Evolutionary conservation across 2,888 invertebrate species (phyloP).

Genomic region (Suillia variegata): DNA sequence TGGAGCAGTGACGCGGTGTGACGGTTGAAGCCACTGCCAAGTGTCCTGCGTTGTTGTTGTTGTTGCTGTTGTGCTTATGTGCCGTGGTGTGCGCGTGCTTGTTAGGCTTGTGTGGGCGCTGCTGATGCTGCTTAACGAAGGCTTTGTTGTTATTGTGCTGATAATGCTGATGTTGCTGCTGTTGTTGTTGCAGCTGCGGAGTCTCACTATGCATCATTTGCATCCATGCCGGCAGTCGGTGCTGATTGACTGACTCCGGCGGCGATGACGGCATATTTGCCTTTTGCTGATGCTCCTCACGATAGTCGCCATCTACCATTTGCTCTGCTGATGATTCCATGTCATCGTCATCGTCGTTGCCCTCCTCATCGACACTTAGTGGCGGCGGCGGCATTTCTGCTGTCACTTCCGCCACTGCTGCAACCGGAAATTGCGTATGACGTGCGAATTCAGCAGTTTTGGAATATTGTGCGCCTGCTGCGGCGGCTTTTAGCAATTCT

Average conservation of each 20-base stretch:
- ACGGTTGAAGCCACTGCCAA: neutral
- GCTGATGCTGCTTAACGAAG: conserved; percentile 10
- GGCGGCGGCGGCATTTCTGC: too few relatives aligned
- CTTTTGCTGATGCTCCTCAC: conserved; percentile 13
- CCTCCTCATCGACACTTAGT: conserved; percentile 32
- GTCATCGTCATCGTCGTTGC: conserved; percentile 16
- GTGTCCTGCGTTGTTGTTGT: too few relatives aligned
- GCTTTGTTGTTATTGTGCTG: conserved; percentile 1
- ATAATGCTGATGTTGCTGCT: conserved; percentile 4
- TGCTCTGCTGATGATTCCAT: too few relatives aligned
- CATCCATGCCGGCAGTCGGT: conserved; percentile 39
- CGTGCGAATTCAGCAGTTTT: conserved; percentile 37
- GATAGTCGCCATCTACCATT: conserved; percentile 19
- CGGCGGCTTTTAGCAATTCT: conserved; percentile 40
- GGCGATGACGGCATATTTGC: too few relatives aligned
- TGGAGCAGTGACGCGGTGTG: conserved; percentile 41
- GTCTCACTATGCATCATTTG: conserved; percentile 34
- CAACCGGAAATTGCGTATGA: conserved; percentile 37
- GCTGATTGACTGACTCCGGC: too few relatives aligned
- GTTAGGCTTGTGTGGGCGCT: conserved; percentile 9
- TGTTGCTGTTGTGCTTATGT: too few relatives aligned
- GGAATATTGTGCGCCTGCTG: conserved; percentile 26
- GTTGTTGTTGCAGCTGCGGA: conserved; percentile 5
- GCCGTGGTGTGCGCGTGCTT: neutral
- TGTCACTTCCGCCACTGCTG: conserved; percentile 33